Evolutionary conservation across 1,140 invertebrate genomes (phyloP).

Genomic region (Philopotamus ludificatus): DNA sequence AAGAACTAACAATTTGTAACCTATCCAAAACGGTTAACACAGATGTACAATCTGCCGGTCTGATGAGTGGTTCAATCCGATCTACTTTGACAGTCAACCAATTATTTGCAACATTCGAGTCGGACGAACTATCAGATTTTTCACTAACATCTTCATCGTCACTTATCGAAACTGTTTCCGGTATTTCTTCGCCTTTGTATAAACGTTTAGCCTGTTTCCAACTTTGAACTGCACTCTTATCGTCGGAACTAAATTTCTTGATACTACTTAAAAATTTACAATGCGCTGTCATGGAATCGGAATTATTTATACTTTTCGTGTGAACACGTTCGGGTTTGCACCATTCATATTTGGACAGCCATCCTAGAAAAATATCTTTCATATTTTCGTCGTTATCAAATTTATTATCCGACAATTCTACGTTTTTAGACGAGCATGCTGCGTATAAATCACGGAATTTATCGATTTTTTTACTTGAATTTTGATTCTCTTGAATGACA

Average conservation of each 20-base stretch:
- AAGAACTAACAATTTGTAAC: too few relatives aligned
- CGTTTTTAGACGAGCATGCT: too few relatives aligned
- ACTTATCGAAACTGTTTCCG: constrained; percentile 36
- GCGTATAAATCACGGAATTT: too few relatives aligned
- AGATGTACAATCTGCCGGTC: constrained; percentile 47
- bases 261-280: constrained; percentile 27
- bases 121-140: constrained; percentile 17
- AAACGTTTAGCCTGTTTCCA: constrained; percentile 35
- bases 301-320: constrained; percentile 17
- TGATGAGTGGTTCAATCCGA: constrained; percentile 44
- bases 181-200: constrained; percentile 25
- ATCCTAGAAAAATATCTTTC: not conserved
- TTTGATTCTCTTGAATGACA: not conserved
- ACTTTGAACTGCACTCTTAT: constrained; percentile 22
- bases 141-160: constrained; percentile 45
- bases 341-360: constrained; percentile 37
- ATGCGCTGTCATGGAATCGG: constrained; percentile 12
- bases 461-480: not conserved
- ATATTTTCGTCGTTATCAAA: not conserved
- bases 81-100: constrained; percentile 28
- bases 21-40: constrained; percentile 46
- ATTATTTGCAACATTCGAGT: constrained; percentile 2
- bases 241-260: constrained; percentile 32
- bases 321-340: constrained; percentile 15
- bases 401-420: too few relatives aligned